Evolutionary conservation across 2,888 invertebrate genomes (phyloP), one percentile per base, ranked within the genome.

Genomic region (Digitonthophagus gazella): DNA sequence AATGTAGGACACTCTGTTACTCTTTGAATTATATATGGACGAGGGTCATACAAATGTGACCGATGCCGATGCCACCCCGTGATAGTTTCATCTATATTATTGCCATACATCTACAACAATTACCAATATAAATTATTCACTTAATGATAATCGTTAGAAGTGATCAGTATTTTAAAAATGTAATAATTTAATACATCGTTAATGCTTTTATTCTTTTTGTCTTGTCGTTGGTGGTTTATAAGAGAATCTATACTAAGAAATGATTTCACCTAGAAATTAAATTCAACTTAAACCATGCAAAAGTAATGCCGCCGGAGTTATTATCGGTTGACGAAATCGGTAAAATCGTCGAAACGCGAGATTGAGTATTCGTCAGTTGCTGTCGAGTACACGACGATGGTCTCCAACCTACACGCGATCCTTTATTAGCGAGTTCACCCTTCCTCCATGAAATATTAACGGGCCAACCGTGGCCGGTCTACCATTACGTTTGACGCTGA

Each of bases 361-460:
- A 44, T 44, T 44, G 28, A 44, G 28, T 44, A 44, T 61, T 61
- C 18, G 61, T 61, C 61, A 61, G 61, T 61, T 61, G 61, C 19
- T 5, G 18, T 19, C 61, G 20, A n/a, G 61, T 61, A 61, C 61
- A 61, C 61, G 61, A 19, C 20, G 18, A 65, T 71, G 69, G 70
- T 71, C 70, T 70, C 67, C 20, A 18, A 20, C 67, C 67, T 18
- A 69, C 74, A 74, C 74, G 74, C 73, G 68, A 74, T 20, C 69
- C 44, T 58, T 69, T 72, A 73, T 74, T 74, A 72, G 70, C 69
- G 65, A 69, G 69, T 66, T 70, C 68, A 71, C 74, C 70, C 71
- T 71, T 66, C 69, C 70, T 67, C 69, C 67, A 71, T 74, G 67
- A 72, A 74, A 72, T 73, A 73, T 74, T 74, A 71, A 74, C 71